Conservation (phyloP, 2,113 vertebrate genomes). For the Ophiodon elongatus region DNA sequence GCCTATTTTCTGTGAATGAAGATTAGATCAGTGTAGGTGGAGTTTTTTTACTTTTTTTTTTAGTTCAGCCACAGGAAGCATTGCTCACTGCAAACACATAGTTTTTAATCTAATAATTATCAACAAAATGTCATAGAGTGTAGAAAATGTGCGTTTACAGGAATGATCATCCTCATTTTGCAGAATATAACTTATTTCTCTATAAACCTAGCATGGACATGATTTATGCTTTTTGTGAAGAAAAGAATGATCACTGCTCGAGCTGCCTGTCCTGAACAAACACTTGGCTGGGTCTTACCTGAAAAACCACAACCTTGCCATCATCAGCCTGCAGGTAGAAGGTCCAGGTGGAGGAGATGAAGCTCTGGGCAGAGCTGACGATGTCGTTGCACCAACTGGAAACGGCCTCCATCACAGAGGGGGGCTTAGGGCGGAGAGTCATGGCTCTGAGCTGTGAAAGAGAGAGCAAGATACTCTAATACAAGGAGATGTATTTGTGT, state of each 20-base stretch:
- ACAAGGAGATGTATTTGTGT: background rate
- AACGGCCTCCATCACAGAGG: conserved; percentile 89
- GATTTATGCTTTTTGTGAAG: background rate
- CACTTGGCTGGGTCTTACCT: conserved; percentile 82
- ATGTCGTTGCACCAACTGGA: conserved; percentile 95
- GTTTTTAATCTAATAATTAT: background rate
- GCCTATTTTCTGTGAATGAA: background rate
- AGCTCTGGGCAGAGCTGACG: conserved; percentile 95
- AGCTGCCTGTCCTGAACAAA: background rate
- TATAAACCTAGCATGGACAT: background rate
- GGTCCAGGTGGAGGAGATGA: conserved; percentile 98
- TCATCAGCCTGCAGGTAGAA: conserved; percentile 97
- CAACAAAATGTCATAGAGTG: background rate
- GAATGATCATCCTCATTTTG: background rate
- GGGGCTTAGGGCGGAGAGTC: conserved; percentile 80
- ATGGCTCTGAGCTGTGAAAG: conserved; percentile 80
- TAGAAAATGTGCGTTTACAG: background rate
- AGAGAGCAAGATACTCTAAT: background rate
- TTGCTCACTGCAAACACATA: background rate
- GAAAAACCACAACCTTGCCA: conserved; percentile 96
- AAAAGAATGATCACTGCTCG: background rate
- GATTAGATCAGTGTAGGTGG: background rate
- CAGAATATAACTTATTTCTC: background rate
- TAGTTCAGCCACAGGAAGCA: background rate
- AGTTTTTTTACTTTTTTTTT: background rate